Percentiles rank a stretch among this genome's conserved stretches.
Conservation (phyloP, 2,113 vertebrate genomes). For the Helogale parvula region DNA sequence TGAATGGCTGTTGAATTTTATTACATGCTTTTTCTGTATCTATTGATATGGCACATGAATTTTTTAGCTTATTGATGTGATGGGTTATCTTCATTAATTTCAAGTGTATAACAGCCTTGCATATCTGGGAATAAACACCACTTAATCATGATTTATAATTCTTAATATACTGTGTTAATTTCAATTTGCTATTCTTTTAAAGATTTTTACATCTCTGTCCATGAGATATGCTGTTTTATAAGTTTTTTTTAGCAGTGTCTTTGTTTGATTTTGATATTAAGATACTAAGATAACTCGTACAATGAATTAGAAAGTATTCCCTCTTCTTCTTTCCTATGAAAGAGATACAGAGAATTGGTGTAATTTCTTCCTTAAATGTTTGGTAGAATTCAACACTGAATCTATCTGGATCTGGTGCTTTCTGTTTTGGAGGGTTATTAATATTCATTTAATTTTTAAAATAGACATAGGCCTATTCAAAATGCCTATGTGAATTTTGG, state of each 20-base stretch:
- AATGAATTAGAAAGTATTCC: background rate
- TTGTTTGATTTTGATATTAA: background rate
- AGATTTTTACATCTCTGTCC: background rate
- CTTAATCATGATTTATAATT: background rate
- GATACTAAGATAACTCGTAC: background rate
- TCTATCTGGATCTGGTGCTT: background rate
- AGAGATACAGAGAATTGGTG: background rate
- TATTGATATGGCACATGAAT: background rate
- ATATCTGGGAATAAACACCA: too few relatives aligned
- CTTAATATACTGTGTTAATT: background rate
- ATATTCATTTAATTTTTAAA: background rate
- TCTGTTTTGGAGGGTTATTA: background rate
- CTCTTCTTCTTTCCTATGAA: background rate
- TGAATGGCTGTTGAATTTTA: background rate
- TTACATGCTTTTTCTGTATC: background rate
- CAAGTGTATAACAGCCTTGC: background rate
- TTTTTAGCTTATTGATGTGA: background rate
- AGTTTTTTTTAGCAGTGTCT: background rate
- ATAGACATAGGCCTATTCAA: background rate
- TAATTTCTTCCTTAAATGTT: background rate
- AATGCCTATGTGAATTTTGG: background rate
- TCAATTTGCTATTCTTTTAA: background rate
- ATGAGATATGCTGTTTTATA: background rate
- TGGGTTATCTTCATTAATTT: background rate
- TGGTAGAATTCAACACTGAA: background rate